Evolutionary conservation across 2,888 invertebrate genomes (phyloP).

Genomic region (Crepidodera aurea): DNA sequence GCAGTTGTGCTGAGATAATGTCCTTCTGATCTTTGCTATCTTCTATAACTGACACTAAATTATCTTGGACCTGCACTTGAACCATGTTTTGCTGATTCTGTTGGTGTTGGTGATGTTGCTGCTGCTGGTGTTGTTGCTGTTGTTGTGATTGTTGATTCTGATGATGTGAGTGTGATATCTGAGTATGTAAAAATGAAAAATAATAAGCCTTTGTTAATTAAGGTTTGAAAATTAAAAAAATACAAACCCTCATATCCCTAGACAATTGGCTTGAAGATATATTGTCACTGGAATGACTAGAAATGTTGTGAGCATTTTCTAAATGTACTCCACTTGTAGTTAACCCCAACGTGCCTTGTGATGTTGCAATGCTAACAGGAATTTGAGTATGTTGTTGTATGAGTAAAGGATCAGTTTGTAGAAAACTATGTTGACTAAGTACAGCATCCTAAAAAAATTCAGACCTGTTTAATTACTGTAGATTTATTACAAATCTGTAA

Average conservation of each 20-base stretch:
- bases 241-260: conserved; percentile 46
- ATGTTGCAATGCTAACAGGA: conserved; percentile 58
- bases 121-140: conserved; percentile 51
- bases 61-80: conserved; percentile 62
- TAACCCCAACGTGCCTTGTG: conserved; percentile 58
- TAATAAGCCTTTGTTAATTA: not conserved
- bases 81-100: conserved; percentile 58
- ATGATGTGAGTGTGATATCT: conserved; percentile 33
- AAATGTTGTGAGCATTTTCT: conserved; percentile 50
- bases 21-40: conserved; percentile 61
- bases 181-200: not conserved
- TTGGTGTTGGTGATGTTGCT: conserved; percentile 54
- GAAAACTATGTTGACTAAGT: conserved; percentile 66
- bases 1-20: conserved; percentile 55
- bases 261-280: conserved; percentile 45
- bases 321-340: conserved; percentile 59
- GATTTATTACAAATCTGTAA: too few species aligned
- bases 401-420: conserved; percentile 58
- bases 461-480: too few species aligned
- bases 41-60: conserved; percentile 61
- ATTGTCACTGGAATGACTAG: conserved; percentile 48
- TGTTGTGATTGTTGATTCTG: conserved; percentile 31
- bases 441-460: conserved; percentile 57
- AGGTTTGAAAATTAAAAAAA: not conserved
- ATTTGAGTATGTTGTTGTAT: conserved; percentile 60